These are phyloP conservation scores for Piscicola geometra DNA, from an alignment of 2,888 invertebrate species.

Conservation along the genomic window DNA sequence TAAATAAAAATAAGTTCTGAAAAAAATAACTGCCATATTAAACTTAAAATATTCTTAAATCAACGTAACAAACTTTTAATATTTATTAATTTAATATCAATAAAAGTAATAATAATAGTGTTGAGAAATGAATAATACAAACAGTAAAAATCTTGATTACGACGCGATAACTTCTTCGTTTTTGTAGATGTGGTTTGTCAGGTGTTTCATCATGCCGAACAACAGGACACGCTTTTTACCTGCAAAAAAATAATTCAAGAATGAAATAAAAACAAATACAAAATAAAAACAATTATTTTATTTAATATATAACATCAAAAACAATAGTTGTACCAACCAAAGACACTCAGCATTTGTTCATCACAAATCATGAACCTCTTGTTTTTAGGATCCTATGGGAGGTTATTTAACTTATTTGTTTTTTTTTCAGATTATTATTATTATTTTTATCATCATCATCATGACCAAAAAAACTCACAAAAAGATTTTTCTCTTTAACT, in stretches of 20 bases:
- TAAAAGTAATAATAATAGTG: no score
- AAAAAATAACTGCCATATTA: no score
- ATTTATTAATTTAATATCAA: no score
- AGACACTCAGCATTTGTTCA: slow-evolving; percentile 78
- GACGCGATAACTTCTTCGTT: slow-evolving; percentile 35
- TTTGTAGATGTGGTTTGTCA: slow-evolving; percentile 74
- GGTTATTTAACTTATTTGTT: not conserved
- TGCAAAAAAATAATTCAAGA: no score
- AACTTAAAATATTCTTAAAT: no score
- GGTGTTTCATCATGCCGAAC: slow-evolving; percentile 94
- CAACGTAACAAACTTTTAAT: no score
- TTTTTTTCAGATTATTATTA: not conserved
- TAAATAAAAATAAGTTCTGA: no score
- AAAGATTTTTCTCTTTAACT: slow-evolving; percentile 52
- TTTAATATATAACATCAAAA: no score
- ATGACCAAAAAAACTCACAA: slow-evolving; percentile 45
- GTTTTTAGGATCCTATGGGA: slow-evolving; percentile 75
- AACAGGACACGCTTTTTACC: slow-evolving; percentile 82
- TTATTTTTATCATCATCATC: not conserved
- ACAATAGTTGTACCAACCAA: slow-evolving; percentile 62
- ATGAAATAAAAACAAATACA: no score
- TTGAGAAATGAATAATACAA: no score
- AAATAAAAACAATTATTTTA: no score
- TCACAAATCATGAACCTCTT: slow-evolving; percentile 92
- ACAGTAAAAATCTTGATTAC: no score